Conservation (phyloP, 2,113 vertebrate genomes). For the Cavia porcellus region DNA sequence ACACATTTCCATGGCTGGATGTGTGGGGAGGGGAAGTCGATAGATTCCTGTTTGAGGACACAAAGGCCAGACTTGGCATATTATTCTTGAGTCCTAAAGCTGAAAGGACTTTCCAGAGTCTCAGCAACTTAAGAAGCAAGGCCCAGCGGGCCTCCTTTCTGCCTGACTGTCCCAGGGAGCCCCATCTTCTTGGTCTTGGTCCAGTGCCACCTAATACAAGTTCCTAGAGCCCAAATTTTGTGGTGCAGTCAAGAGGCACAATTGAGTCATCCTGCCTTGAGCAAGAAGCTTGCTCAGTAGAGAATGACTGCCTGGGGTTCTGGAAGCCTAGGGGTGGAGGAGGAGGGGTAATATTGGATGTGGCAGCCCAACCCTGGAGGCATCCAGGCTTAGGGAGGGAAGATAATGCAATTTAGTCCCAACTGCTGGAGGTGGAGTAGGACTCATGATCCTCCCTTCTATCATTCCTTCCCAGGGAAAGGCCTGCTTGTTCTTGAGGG, state of each 20-base stretch:
- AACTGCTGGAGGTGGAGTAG: background rate
- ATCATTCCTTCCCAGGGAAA: conserved; percentile 85
- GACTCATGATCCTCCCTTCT: background rate
- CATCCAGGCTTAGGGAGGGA: background rate
- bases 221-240: background rate
- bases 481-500: conserved; percentile 91
- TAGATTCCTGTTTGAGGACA: background rate
- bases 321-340: background rate
- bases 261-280: background rate
- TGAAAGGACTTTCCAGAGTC: background rate
- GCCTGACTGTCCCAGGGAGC: background rate
- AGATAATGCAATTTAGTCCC: background rate
- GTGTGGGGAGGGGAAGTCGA: background rate
- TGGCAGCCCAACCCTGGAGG: too few relatives aligned
- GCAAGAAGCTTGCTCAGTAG: background rate
- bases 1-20: background rate
- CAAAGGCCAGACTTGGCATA: background rate
- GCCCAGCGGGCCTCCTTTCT: background rate
- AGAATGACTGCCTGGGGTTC: background rate
- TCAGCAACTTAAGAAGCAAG: background rate
- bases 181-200: background rate
- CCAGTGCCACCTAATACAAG: background rate
- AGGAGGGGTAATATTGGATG: background rate
- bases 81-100: background rate
- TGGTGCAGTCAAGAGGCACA: background rate